Evolutionary conservation across 2,888 invertebrate species (phyloP).

Genomic region (Caenorhabditis panamensis): DNA sequence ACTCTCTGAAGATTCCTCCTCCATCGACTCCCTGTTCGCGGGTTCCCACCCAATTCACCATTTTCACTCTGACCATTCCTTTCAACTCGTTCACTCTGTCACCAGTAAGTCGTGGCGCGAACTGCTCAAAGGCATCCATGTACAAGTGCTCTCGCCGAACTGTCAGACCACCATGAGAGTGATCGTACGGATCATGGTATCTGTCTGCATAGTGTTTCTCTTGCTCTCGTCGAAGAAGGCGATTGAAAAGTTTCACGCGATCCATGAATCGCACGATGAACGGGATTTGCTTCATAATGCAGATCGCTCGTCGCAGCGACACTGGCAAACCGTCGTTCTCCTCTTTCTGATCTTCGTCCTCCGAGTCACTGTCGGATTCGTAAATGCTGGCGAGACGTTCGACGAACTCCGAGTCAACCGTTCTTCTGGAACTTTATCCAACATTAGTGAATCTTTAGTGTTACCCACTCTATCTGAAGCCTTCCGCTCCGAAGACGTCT

Average conservation of each 20-base stretch:
- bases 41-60: conserved; percentile 90
- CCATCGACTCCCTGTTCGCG: conserved; percentile 98
- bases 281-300: conserved; percentile 92
- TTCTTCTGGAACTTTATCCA: conserved; percentile 24
- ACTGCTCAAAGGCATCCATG: conserved; percentile 96
- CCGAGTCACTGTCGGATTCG: conserved; percentile 33
- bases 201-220: conserved; percentile 5
- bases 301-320: conserved; percentile 80
- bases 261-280: conserved; percentile 94
- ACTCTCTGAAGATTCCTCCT: conserved; percentile 94
- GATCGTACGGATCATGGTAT: not conserved
- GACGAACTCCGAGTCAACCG: conserved; percentile 32
- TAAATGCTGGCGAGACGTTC: conserved; percentile 38
- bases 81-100: conserved; percentile 88
- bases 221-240: conserved; percentile 32
- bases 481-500: conserved; percentile 18
- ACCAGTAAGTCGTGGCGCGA: conserved; percentile 84
- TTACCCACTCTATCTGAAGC: conserved; percentile 12
- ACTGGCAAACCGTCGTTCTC: conserved; percentile 9
- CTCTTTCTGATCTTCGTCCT: conserved; percentile 22
- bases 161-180: conserved; percentile 37
- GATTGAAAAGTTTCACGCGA: conserved; percentile 83
- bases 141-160: conserved; percentile 91
- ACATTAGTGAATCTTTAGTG: not conserved
- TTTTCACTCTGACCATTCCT: conserved; percentile 86